Conservation (phyloP, 2,797 vertebrate genomes). For the Glossophaga mutica region DNA sequence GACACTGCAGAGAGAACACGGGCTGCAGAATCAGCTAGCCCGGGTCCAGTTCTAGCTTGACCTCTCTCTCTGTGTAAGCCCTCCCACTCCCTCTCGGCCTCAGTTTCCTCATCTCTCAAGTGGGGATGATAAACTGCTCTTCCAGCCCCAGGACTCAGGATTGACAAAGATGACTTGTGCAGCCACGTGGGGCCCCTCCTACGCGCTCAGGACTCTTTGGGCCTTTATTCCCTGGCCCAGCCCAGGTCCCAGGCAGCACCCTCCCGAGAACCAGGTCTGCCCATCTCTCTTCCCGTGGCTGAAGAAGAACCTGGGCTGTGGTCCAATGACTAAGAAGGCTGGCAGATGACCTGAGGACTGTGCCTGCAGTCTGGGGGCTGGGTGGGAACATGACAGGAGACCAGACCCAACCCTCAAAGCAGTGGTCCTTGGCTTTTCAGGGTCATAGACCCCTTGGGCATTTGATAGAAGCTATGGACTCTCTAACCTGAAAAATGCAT, state of each 20-base stretch:
- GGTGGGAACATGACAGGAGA: not conserved
- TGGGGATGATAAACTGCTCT: not conserved
- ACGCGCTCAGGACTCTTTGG: fast-evolving
- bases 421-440: not conserved
- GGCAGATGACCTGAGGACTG: not conserved
- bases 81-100: not conserved
- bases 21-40: not conserved
- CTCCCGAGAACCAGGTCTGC: not conserved
- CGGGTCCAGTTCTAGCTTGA: not conserved
- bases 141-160: not conserved
- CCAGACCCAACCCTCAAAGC: not conserved
- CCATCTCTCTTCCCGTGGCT: too few relatives aligned
- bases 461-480: not conserved
- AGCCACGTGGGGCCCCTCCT: not conserved
- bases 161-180: not conserved
- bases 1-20: not conserved
- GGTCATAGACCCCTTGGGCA: not conserved
- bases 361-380: not conserved
- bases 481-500: not conserved
- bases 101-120: not conserved
- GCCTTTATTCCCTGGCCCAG: not conserved
- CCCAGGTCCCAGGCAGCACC: not conserved
- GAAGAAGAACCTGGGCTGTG: not conserved
- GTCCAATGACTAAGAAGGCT: not conserved
- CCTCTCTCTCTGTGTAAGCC: not conserved